These are phyloP conservation scores for Tenebrio molitor DNA, from an alignment of 1,140 invertebrate genomes.

Conservation along the genomic window DNA sequence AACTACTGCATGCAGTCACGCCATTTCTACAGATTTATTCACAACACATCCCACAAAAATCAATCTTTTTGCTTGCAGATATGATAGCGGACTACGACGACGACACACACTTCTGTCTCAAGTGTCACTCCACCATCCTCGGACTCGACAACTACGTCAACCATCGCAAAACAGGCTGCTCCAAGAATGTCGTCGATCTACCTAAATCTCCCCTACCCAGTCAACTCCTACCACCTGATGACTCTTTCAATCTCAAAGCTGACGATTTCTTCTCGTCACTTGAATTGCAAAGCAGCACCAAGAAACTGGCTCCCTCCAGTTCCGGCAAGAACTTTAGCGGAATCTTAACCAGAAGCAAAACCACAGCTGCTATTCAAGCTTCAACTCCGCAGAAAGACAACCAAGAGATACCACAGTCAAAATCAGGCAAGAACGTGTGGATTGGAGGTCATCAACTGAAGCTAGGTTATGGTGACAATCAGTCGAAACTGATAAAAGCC, in stretches of 20 bases:
- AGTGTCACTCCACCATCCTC: slow-evolving; percentile 84
- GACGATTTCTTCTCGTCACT: slow-evolving; percentile 89
- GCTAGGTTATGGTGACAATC: slow-evolving; percentile 69
- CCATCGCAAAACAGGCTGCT: slow-evolving; percentile 80
- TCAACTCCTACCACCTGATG: slow-evolving; percentile 58
- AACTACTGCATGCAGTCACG: slow-evolving; percentile 29
- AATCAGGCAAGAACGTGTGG: slow-evolving; percentile 70
- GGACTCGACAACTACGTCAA: slow-evolving; percentile 84
- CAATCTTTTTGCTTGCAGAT: slow-evolving; percentile 47
- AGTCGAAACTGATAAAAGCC: slow-evolving; percentile 74
- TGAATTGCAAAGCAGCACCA: slow-evolving; percentile 84
- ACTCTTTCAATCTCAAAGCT: slow-evolving; percentile 74
- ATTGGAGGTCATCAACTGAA: slow-evolving; percentile 72
- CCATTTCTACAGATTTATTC: slow-evolving; percentile 30
- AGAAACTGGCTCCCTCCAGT: slow-evolving; percentile 65
- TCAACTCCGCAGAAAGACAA: slow-evolving; percentile 54
- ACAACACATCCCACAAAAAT: not conserved
- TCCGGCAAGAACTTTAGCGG: slow-evolving; percentile 67
- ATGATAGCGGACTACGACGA: slow-evolving; percentile 75
- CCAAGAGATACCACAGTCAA: slow-evolving; percentile 65
- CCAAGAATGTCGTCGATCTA: slow-evolving; percentile 61
- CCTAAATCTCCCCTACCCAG: slow-evolving; percentile 66
- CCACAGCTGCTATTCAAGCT: slow-evolving; percentile 64
- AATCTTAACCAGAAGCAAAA: slow-evolving; percentile 67
- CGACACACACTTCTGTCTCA: slow-evolving; percentile 87